phyloP scores from a whole-genome alignment of 2,888 invertebrate genomes.

The Synanthedon tipuliformis region DNA sequence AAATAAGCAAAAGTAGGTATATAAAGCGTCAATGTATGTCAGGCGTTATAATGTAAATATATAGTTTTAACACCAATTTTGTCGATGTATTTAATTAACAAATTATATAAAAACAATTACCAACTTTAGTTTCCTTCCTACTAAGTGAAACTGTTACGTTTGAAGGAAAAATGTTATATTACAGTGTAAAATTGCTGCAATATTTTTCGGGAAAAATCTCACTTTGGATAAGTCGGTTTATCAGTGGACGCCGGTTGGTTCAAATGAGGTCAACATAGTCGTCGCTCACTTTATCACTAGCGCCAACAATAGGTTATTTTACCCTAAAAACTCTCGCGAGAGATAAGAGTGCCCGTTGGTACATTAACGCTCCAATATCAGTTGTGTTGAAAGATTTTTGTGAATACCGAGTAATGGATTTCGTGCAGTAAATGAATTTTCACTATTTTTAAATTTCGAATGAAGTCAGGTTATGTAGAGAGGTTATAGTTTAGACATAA shows the following conservation, averaged over 20 bases:
- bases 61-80: too few relatives aligned
- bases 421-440: neutral
- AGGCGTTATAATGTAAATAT: too few relatives aligned
- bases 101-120: too few relatives aligned
- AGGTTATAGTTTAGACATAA: conserved; percentile 7
- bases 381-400: neutral
- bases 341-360: neutral
- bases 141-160: too few relatives aligned
- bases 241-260: conserved; percentile 3
- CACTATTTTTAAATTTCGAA: neutral
- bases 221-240: conserved; percentile 8
- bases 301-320: neutral
- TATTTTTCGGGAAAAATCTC: conserved; percentile 1
- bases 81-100: too few relatives aligned
- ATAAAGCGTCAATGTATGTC: too few relatives aligned
- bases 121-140: too few relatives aligned
- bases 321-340: neutral
- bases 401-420: neutral
- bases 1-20: too few relatives aligned
- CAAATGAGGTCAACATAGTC: conserved; percentile 20
- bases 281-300: conserved; percentile 1
- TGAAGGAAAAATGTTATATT: too few relatives aligned
- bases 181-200: too few relatives aligned
- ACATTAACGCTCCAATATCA: neutral
- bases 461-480: neutral